A percentile compares a stretch with the other conserved stretches of the same genome.
These are phyloP conservation scores for Gallirallus australis DNA, from an alignment of 2,797 vertebrate genomes.

Conservation along the genomic window DNA sequence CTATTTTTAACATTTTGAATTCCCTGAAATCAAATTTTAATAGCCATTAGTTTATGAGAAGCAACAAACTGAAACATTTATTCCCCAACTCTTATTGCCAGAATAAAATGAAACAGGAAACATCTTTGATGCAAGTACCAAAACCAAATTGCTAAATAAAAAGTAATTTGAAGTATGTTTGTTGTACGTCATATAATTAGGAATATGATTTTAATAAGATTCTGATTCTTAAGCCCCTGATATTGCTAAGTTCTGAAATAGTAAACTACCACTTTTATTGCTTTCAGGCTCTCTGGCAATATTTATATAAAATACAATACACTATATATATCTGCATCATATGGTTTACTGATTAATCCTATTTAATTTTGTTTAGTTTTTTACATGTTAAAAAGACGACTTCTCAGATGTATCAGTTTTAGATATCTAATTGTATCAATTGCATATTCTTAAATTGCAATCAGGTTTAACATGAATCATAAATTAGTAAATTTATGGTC, in stretches of 20 bases:
- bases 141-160: constrained; percentile 69
- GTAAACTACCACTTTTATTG: constrained; percentile 44
- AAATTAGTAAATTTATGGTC: neutral
- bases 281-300: neutral
- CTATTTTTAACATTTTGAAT: neutral
- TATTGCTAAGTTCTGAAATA: neutral
- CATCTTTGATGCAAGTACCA: constrained; percentile 24
- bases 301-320: constrained; percentile 1
- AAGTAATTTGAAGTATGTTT: constrained; percentile 59
- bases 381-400: neutral
- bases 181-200: constrained; percentile 64
- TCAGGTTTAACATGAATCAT: neutral
- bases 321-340: neutral
- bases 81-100: constrained; percentile 39
- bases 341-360: neutral
- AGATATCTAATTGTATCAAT: neutral
- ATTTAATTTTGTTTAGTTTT: neutral
- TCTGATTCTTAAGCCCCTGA: constrained; percentile 61
- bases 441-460: neutral
- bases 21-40: constrained; percentile 53
- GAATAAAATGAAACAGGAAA: constrained; percentile 61
- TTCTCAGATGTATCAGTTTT: neutral
- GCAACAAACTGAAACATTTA: constrained; percentile 70
- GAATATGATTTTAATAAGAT: constrained; percentile 68
- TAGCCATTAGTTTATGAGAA: constrained; percentile 69